These are phyloP conservation scores for Leptodirus hochenwartii DNA, from an alignment of 2,888 invertebrate genomes.

Conservation along the genomic window DNA sequence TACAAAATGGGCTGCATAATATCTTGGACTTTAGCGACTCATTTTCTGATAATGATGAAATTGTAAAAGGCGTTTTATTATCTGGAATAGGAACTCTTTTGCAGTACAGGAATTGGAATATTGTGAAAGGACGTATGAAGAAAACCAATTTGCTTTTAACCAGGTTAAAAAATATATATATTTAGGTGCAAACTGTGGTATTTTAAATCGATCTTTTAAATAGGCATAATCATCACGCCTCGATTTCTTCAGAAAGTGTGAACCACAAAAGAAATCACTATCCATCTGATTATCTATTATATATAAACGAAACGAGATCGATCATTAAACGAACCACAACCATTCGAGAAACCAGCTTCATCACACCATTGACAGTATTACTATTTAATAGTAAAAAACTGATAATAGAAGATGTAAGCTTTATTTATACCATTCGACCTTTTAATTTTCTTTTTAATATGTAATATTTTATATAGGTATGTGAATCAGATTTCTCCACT, in stretches of 20 bases:
- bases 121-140: conserved; percentile 33
- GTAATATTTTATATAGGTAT: conserved; percentile 5
- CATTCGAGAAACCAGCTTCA: conserved; percentile 35
- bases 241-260: conserved; percentile 43
- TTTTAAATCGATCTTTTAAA: conserved; percentile 11
- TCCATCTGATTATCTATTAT: conserved; percentile 31
- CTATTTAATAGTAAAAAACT: conserved; percentile 30
- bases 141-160: conserved; percentile 30
- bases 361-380: conserved; percentile 39
- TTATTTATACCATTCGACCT: not conserved
- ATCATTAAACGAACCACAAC: conserved; percentile 33
- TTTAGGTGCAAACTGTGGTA: not conserved
- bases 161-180: conserved; percentile 26
- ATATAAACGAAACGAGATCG: conserved; percentile 38
- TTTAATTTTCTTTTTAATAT: conserved; percentile 1
- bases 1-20: conserved; percentile 27
- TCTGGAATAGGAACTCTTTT: conserved; percentile 39
- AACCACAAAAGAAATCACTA: conserved; percentile 33
- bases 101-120: conserved; percentile 28
- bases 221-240: conserved; percentile 36
- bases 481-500: conserved; percentile 11
- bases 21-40: conserved; percentile 25
- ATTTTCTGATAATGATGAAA: conserved; percentile 35
- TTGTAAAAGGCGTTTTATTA: conserved; percentile 36
- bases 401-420: conserved; percentile 18